Evolutionary conservation across 2,797 vertebrate genomes (phyloP), one percentile per base, ranked within the genome.

Genomic region (Chloroceryle amazona): DNA sequence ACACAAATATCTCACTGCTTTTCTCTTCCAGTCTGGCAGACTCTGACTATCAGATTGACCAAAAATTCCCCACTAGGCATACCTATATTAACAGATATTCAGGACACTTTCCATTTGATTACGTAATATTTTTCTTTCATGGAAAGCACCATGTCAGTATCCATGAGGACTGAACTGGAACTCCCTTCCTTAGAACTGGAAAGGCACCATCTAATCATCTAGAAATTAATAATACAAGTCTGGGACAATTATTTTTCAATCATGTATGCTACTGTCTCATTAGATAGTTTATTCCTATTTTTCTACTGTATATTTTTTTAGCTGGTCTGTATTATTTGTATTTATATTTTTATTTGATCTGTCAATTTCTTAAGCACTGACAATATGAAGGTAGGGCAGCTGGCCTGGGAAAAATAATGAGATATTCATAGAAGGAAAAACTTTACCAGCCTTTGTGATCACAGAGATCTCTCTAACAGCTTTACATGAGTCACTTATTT

Each of bases 161-260:
- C 76, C 1, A 0, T 76, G 65, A 78, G 58, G 72, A 94, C 44
- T 86, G 35, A 82, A 75, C 29, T 93, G 41, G 63, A 79, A 91
- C 70, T 91, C 73, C 92, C 91, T 96, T 97, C 81, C 87, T 93
- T 52, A 86, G 31, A 79, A 80, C 54, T 71, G 49, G 52, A 84
- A 71, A 81, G 73, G 4, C 70, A 78, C 17, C 12, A 10, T 86
- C 49, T 78, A 55, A 74, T 91, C 62, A 86, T 73, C 22, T 73
- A 84, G 46, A 91, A 49, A 85, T 68, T 90, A 76, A 41, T 72
- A 57, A 58, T 52, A 14, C 31, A 10, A 63, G 7, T 79, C 62
- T 42, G 19, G 86, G 72, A 35, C 44, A 86, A 28, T 33, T 4
- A 35, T 73, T 92, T 90, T 86, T 51, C 86, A 81, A 71, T 83